Conservation (phyloP, 2,888 invertebrate genomes). For the Thymelicus acteon region DNA sequence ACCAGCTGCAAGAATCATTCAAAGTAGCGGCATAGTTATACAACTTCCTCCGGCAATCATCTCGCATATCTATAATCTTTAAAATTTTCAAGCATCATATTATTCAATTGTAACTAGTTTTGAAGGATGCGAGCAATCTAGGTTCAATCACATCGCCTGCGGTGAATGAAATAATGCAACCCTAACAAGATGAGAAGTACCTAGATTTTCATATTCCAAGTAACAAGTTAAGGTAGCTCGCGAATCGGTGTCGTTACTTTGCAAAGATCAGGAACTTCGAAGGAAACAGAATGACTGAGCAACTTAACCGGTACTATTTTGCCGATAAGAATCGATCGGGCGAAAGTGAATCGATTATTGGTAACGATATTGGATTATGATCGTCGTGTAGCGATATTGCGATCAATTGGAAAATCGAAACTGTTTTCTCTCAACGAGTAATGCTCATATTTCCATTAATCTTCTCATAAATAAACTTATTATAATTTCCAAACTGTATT, state of each 20-base stretch:
- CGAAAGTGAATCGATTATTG: constrained; percentile 74
- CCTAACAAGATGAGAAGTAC: constrained; percentile 52
- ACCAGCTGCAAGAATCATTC: constrained; percentile 19
- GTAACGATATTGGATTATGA: constrained; percentile 59
- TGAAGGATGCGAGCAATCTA: constrained; percentile 51
- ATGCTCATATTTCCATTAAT: constrained; percentile 39
- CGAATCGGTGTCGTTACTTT: constrained; percentile 46
- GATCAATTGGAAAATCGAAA: constrained; percentile 36
- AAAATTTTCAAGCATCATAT: constrained; percentile 20
- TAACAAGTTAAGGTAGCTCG: constrained; percentile 42
- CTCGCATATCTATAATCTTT: constrained; percentile 24
- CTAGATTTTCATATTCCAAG: constrained; percentile 41
- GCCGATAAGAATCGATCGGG: constrained; percentile 65
- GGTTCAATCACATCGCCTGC: constrained; percentile 76
- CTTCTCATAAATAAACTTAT: constrained; percentile 10
- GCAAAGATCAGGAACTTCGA: constrained; percentile 55
- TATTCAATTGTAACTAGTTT: constrained; percentile 32
- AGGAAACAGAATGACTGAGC: constrained; percentile 51
- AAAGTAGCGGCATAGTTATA: constrained; percentile 19
- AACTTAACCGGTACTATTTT: constrained; percentile 61
- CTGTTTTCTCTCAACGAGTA: constrained; percentile 34
- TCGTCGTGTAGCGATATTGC: constrained; percentile 50
- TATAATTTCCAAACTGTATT: background rate
- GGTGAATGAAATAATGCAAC: constrained; percentile 76
- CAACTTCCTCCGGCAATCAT: constrained; percentile 26